Percentiles rank a stretch among this genome's conserved stretches.
These are phyloP conservation scores for Zaprionus capensis DNA, from an alignment of 1,140 invertebrate species.

Conservation along the genomic window DNA sequence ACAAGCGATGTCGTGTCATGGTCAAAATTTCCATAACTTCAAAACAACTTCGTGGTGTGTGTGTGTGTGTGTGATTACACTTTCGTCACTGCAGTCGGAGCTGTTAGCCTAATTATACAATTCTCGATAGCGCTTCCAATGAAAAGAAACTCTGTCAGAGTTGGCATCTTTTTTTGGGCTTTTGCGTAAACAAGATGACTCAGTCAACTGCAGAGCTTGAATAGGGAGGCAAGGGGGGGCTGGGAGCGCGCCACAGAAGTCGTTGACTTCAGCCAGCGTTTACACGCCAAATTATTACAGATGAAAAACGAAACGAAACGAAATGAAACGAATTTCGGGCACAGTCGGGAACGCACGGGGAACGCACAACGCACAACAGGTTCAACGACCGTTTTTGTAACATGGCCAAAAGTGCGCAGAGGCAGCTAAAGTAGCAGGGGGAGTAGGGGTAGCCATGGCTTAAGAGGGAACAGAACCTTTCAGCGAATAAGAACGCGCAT, in stretches of 20 bases:
- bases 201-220: slow-evolving; percentile 7
- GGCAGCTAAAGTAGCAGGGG: not conserved
- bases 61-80: slow-evolving; percentile 65
- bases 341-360: slow-evolving; percentile 11
- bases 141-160: slow-evolving; percentile 74
- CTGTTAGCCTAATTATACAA: slow-evolving; percentile 79
- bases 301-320: slow-evolving; percentile 65
- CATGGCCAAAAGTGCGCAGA: slow-evolving; percentile 31
- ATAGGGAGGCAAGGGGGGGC: not conserved
- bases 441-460: not conserved
- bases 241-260: slow-evolving; percentile 59
- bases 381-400: slow-evolving; percentile 81
- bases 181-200: slow-evolving; percentile 56
- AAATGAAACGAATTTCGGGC: slow-evolving; percentile 1
- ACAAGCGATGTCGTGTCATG: slow-evolving; percentile 61
- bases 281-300: slow-evolving; percentile 82
- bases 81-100: slow-evolving; percentile 60
- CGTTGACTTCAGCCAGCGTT: slow-evolving; percentile 66
- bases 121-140: slow-evolving; percentile 70
- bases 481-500: slow-evolving; percentile 78
- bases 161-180: slow-evolving; percentile 24
- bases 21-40: slow-evolving; percentile 75
- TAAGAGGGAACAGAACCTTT: slow-evolving; percentile 47
- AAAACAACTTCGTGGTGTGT: slow-evolving; percentile 38
- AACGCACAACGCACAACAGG: slow-evolving; percentile 38